Evolutionary conservation across 2,888 invertebrate genomes (phyloP).

Genomic region (Microplitis manilae): DNA sequence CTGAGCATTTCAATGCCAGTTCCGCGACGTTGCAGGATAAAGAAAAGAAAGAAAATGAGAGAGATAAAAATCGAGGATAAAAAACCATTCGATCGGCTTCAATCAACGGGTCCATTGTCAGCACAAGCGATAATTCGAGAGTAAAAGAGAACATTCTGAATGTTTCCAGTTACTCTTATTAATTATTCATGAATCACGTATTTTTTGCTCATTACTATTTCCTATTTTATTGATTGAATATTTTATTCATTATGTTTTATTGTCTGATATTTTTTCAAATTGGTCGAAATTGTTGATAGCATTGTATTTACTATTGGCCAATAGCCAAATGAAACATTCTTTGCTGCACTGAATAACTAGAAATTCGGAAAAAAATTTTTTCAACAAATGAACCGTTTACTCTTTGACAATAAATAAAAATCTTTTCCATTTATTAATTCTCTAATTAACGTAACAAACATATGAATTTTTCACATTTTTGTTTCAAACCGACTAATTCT

Average conservation of each 20-base stretch:
- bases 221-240: background rate
- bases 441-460: no score
- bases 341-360: background rate
- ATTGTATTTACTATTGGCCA: no score
- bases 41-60: slow-evolving; percentile 51
- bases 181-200: slow-evolving; percentile 41
- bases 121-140: slow-evolving; percentile 52
- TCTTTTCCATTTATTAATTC: no score
- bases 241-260: background rate
- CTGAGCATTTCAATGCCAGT: slow-evolving; percentile 40
- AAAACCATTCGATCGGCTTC: slow-evolving; percentile 62
- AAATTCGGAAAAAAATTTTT: background rate
- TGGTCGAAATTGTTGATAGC: no score
- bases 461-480: no score
- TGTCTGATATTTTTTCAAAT: background rate
- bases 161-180: slow-evolving; percentile 20
- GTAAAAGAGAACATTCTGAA: slow-evolving; percentile 33
- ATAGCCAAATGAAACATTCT: no score
- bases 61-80: slow-evolving; percentile 48
- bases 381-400: background rate
- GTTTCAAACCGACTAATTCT: no score
- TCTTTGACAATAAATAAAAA: no score
- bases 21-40: slow-evolving; percentile 41
- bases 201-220: slow-evolving; percentile 3
- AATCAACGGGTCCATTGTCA: slow-evolving; percentile 70